A percentile compares a stretch with the other conserved stretches of the same genome.
Conservation (phyloP, 2,888 invertebrate species). For the Cryptocephalus moraei region DNA sequence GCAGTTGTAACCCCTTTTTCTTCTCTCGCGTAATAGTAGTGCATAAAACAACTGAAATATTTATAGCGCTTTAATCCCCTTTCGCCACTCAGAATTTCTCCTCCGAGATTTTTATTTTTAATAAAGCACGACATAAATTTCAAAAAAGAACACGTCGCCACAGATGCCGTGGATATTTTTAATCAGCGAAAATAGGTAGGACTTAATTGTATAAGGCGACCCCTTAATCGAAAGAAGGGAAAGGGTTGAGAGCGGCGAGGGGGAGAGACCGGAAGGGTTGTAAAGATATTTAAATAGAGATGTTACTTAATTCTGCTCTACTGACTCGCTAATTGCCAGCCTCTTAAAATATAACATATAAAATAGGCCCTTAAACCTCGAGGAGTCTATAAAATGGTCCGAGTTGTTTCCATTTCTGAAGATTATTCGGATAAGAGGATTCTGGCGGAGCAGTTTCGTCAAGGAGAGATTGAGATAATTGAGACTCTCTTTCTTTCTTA, state of each 20-base stretch:
- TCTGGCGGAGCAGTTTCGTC: background rate
- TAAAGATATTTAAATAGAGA: constrained; percentile 39
- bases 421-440: background rate
- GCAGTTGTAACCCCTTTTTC: too few relatives aligned
- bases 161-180: constrained; percentile 33
- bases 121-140: background rate
- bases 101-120: background rate
- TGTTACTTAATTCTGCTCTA: constrained; percentile 39
- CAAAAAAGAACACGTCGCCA: constrained; percentile 8
- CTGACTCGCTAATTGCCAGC: constrained; percentile 37
- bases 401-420: background rate
- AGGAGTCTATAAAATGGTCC: background rate
- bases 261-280: constrained; percentile 13
- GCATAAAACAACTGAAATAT: too few relatives aligned
- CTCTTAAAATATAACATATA: constrained; percentile 2
- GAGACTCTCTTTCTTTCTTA: too few relatives aligned
- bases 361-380: background rate
- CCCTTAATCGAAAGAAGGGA: constrained; percentile 8
- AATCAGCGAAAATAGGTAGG: constrained; percentile 31
- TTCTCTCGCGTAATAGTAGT: too few relatives aligned
- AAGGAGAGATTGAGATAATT: too few relatives aligned
- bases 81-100: too few relatives aligned
- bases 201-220: constrained; percentile 17
- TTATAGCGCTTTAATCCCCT: too few relatives aligned
- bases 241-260: constrained; percentile 15